phyloP scores from a whole-genome alignment of 2,113 vertebrate genomes.

The Clarias macrocephalus region DNA sequence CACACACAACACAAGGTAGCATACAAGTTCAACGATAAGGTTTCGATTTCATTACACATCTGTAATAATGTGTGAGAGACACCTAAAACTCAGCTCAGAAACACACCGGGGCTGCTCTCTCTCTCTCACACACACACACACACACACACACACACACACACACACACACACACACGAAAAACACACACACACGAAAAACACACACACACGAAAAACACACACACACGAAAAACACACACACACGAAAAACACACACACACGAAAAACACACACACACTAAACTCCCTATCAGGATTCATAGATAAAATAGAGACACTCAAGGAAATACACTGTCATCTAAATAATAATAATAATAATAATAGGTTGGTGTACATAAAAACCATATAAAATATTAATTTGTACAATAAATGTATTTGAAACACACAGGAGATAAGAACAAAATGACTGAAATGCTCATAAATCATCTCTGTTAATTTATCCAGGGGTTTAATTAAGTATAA shows the following conservation, averaged over 20 bases:
- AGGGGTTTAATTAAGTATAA: not conserved
- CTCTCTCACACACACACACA: constrained; percentile 30
- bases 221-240: not conserved
- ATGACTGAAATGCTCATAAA: not conserved
- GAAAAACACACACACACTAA: not conserved
- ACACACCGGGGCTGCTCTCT: constrained; percentile 31
- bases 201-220: not conserved
- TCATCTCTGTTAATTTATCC: not conserved
- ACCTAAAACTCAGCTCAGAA: too few relatives aligned
- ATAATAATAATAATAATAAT: not conserved
- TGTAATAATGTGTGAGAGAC: not conserved
- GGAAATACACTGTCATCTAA: not conserved
- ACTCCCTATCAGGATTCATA: not conserved
- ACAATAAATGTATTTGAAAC: not conserved
- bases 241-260: not conserved
- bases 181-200: not conserved
- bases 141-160: not conserved
- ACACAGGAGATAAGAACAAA: not conserved
- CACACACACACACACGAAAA: not conserved
- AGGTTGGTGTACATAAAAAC: not conserved
- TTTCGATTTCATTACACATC: not conserved
- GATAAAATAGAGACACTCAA: not conserved
- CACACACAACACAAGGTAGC: not conserved
- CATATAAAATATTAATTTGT: not conserved
- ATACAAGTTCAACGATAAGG: not conserved